A percentile compares a stretch with the other conserved stretches of the same genome.
Conservation (phyloP, 1,140 invertebrate genomes). For the Halictus rubicundus region DNA sequence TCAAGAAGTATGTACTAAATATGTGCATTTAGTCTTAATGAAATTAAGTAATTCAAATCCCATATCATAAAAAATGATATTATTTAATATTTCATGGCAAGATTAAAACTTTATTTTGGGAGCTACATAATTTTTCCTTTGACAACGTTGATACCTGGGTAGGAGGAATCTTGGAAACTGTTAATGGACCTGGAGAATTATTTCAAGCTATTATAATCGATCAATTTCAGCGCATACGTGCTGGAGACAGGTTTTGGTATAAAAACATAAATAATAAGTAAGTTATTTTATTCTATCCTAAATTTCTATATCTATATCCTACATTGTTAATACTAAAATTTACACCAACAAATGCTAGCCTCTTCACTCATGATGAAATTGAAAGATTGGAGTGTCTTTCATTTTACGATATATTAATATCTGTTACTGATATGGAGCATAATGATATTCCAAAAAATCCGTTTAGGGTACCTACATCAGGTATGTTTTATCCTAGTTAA, state of each 20-base stretch:
- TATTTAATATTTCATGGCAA: background rate
- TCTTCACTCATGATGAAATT: background rate
- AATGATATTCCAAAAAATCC: background rate
- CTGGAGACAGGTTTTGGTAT: slow-evolving; percentile 1
- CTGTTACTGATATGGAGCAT: background rate
- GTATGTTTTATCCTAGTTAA: background rate
- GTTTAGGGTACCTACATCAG: background rate
- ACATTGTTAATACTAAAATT: too few relatives aligned
- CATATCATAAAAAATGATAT: background rate
- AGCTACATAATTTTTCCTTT: background rate
- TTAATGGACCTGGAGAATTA: background rate
- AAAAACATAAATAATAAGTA: background rate
- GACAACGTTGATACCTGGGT: background rate
- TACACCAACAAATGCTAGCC: background rate
- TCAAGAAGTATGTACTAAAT: background rate
- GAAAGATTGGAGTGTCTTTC: background rate
- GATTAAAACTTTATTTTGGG: background rate
- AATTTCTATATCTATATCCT: background rate
- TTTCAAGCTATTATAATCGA: background rate
- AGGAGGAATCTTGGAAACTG: background rate
- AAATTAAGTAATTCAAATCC: background rate
- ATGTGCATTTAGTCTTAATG: background rate
- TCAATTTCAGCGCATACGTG: background rate
- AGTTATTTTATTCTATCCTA: background rate
- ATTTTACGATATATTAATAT: background rate